Evolutionary conservation across 2,113 vertebrate species (phyloP).

Genomic region (Colossoma macropomum): DNA sequence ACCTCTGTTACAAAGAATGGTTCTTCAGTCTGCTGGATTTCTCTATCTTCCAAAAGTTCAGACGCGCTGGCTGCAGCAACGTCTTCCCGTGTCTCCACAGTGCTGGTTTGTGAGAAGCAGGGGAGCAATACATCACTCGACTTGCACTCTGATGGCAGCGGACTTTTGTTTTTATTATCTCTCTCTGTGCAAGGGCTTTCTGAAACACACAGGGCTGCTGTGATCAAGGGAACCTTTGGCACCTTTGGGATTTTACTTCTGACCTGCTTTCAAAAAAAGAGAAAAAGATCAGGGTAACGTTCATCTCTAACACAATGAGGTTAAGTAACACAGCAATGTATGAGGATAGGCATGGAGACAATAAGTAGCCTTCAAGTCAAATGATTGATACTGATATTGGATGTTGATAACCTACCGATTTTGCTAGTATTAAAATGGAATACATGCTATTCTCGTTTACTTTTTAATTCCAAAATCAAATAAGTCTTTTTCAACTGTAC

Average conservation of each 20-base stretch:
- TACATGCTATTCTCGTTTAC: too few species aligned
- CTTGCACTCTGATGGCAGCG: background rate
- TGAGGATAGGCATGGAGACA: background rate
- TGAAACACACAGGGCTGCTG: slow-evolving; percentile 26
- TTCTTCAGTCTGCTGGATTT: slow-evolving; percentile 51
- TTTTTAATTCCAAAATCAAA: too few species aligned
- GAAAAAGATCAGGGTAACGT: background rate
- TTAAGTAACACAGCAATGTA: background rate
- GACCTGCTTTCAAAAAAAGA: slow-evolving; percentile 66
- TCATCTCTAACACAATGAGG: background rate
- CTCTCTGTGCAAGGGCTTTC: background rate
- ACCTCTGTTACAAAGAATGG: slow-evolving; percentile 88
- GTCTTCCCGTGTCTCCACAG: slow-evolving; percentile 19
- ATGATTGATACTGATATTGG: too few species aligned
- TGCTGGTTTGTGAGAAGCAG: slow-evolving; percentile 46
- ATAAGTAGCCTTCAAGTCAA: background rate
- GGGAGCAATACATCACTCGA: slow-evolving; percentile 51
- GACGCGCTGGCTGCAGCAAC: accelerated
- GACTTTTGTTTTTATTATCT: slow-evolving; percentile 14
- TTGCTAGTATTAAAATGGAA: too few species aligned
- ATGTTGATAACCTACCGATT: background rate
- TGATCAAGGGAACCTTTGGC: slow-evolving; percentile 60
- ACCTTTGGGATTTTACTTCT: slow-evolving; percentile 68
- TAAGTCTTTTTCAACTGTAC: too few species aligned
- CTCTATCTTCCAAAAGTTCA: background rate